Conservation (phyloP, 2,113 vertebrate genomes). For the Orthonyx spaldingii region DNA sequence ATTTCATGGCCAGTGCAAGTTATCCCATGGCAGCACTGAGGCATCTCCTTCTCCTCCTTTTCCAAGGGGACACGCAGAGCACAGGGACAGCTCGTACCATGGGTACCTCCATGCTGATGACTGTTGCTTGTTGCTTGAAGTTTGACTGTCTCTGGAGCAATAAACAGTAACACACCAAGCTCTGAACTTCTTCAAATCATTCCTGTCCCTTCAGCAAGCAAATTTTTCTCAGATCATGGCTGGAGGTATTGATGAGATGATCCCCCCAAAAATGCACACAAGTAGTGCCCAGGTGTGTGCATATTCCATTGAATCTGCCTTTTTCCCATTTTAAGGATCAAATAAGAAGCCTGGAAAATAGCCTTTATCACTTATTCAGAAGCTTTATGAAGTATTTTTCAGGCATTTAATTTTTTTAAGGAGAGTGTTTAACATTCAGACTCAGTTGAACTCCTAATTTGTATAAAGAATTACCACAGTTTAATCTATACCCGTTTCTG, state of each 20-base stretch:
- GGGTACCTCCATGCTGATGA: background rate
- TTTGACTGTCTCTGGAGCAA: background rate
- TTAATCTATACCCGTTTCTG: background rate
- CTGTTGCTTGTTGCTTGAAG: background rate
- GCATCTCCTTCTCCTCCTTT: background rate
- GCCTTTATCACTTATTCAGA: background rate
- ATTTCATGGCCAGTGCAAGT: rapidly evolving
- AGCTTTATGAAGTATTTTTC: background rate
- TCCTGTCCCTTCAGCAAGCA: background rate
- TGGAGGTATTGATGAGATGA: background rate
- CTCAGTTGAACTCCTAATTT: background rate
- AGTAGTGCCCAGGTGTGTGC: background rate
- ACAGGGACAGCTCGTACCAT: rapidly evolving
- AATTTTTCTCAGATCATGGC: background rate
- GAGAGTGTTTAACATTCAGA: background rate
- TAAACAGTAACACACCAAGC: background rate
- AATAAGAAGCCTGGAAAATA: background rate
- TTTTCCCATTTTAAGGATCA: background rate
- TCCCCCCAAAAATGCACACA: background rate
- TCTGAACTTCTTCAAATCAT: background rate
- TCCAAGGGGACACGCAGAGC: background rate
- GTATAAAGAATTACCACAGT: background rate
- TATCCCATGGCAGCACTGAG: background rate
- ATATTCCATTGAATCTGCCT: background rate
- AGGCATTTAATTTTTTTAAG: background rate